Base-by-base conservation (phyloP, 1,140 invertebrate genomes). In the Drosophila hydei region DNA sequence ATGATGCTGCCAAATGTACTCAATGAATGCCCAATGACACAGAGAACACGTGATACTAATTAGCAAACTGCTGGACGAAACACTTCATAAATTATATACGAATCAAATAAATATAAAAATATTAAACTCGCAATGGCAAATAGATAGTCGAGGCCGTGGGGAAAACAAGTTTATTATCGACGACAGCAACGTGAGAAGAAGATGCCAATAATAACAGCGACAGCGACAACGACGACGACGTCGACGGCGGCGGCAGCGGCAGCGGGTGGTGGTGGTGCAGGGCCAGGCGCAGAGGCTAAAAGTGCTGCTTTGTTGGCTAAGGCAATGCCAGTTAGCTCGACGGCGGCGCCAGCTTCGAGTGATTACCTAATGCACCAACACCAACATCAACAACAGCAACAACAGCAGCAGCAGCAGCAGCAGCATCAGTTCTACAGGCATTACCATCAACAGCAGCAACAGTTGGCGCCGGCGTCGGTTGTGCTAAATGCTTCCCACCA, bases 401-500 rank as follows among this genome's bases (percentile, higher is more conserved):
- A 78, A 7, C 70, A 64, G 12, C 71, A 79, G 19, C 80, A 70
- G 9, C 77, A 79, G 61, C 79, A 77, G 64, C 71, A 79, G 27
- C 80, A 72, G 11, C 77, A 81, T 59, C 79, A 75, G 58, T 75
- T 72, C 52, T 72, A 74, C 71, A 77, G 77, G 59, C 79, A 90
- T 64, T 88, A 84, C 50, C 79, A 79, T 71, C 85, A 81, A 62
- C 77, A 83, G 33, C 68, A 78, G 19, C 80, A 87, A 71, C 67
- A 71, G 74, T 77, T 81, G 74, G 73, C 89, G 80, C 71, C 84
- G 71, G 42, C 54, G 43, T 64, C 67, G 40, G 38, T 58, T 27
- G 59, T 48, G 52, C 70, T 80, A 61, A 80, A 81, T 68, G 77
- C 77, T 90, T 74, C 83, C 75, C 79, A 84, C 69, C 88, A 85